phyloP scores from a whole-genome alignment of 2,888 invertebrate genomes.

The Ectemnius cavifrons region DNA sequence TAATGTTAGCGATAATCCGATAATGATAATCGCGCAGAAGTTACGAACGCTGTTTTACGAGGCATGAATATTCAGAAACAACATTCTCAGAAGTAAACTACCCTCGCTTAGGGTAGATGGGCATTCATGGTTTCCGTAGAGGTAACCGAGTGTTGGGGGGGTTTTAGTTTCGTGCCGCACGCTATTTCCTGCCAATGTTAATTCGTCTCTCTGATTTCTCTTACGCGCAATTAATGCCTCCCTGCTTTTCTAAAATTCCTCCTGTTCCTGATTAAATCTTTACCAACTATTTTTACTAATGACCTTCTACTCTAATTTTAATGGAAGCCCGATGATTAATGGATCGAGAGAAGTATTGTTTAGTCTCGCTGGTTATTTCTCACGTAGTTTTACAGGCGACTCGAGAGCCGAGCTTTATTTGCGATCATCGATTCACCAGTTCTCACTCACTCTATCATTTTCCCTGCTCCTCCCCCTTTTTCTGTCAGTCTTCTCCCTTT shows the following conservation, averaged over 20 bases:
- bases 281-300: neutral
- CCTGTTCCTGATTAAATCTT: neutral
- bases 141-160: neutral
- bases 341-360: too few species aligned
- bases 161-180: slow-evolving; percentile 12
- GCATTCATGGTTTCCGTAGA: neutral
- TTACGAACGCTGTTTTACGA: neutral
- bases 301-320: too few species aligned
- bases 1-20: neutral
- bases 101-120: neutral
- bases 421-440: slow-evolving; percentile 18
- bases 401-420: neutral
- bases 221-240: neutral
- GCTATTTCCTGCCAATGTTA: slow-evolving; percentile 17
- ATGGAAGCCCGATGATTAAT: slow-evolving; percentile 21
- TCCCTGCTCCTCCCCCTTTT: too few species aligned
- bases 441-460: too few species aligned
- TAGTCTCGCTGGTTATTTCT: too few species aligned
- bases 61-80: slow-evolving; percentile 4
- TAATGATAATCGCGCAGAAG: neutral
- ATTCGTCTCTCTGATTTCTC: neutral
- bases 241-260: neutral
- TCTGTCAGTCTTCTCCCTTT: neutral
- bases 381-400: too few species aligned
- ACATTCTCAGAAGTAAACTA: neutral